These are phyloP conservation scores for Telmatherina bonti DNA, from an alignment of 2,797 vertebrate species.

Conservation along the genomic window DNA sequence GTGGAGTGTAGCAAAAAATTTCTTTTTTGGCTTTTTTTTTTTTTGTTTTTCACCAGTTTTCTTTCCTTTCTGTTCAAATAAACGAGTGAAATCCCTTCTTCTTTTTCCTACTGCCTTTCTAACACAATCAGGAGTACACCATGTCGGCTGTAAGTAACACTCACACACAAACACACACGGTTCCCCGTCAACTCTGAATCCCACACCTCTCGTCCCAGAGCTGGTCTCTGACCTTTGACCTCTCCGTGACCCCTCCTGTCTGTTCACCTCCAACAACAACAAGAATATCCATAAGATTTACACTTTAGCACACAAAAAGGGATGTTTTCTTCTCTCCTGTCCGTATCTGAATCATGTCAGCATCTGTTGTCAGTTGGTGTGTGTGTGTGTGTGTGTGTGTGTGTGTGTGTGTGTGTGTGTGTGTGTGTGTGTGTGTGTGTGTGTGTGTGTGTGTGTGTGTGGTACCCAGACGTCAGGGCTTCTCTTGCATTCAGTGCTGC, in stretches of 20 bases:
- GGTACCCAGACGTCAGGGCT: conserved; percentile 48
- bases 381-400: conserved; percentile 25
- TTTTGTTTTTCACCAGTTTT: conserved; percentile 43
- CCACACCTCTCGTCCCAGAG: conserved; percentile 46
- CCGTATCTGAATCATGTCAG: neutral
- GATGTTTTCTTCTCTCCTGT: conserved; percentile 24
- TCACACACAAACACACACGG: conserved; percentile 77
- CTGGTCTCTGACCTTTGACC: conserved; percentile 56
- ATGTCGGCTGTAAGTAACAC: conserved; percentile 97
- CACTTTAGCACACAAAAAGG: conserved; percentile 7
- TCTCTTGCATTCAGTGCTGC: conserved; percentile 77
- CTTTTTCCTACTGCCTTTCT: conserved; percentile 90
- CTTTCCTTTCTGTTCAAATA: conserved; percentile 50
- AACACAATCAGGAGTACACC: conserved; percentile 96
- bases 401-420: conserved; percentile 23
- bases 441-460: no score
- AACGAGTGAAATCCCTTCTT: conserved; percentile 82
- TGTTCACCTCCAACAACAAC: conserved; percentile 33
- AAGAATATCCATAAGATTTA: conserved; percentile 19
- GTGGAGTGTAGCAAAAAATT: no score
- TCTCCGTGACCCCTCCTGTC: conserved; percentile 61
- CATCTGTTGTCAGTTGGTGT: conserved; percentile 9
- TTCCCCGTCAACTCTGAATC: conserved; percentile 42
- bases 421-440: conserved; percentile 32
- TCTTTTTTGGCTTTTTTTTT: conserved; percentile 37